A percentile compares a stretch with the other conserved stretches of the same genome.
These are phyloP conservation scores for Dryas iulia DNA, from an alignment of 1,140 invertebrate genomes.

Conservation along the genomic window DNA sequence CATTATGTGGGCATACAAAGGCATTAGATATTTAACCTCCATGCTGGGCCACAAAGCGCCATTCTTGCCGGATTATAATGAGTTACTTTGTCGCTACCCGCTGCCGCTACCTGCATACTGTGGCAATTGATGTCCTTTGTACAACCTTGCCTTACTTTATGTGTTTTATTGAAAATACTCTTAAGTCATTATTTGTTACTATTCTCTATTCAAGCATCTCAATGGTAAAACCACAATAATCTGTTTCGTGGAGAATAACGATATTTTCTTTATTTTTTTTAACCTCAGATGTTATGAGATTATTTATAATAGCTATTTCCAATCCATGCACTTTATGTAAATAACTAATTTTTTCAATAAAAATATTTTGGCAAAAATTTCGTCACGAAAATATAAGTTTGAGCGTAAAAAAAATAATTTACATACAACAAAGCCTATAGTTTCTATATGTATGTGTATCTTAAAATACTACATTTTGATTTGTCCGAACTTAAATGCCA, in stretches of 20 bases:
- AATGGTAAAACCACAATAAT: too few species aligned
- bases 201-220: too few species aligned
- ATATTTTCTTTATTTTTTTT: not conserved
- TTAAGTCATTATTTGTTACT: not conserved
- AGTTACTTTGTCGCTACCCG: conserved; percentile 52
- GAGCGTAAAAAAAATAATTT: too few species aligned
- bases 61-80: conserved; percentile 62
- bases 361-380: too few species aligned
- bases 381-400: too few species aligned
- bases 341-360: too few species aligned
- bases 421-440: too few species aligned
- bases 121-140: conserved; percentile 35
- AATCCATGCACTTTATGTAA: too few species aligned
- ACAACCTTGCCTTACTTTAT: not conserved
- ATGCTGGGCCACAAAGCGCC: conserved; percentile 50
- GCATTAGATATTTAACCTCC: conserved; percentile 54
- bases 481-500: too few species aligned
- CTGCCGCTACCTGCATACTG: conserved; percentile 39
- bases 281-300: not conserved
- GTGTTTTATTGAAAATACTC: not conserved
- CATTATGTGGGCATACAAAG: conserved; percentile 41
- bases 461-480: too few species aligned
- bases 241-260: too few species aligned
- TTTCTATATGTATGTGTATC: too few species aligned
- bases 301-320: not conserved